A percentile compares a stretch with the other conserved stretches of the same genome.
Conservation (phyloP, 2,797 vertebrate genomes). For the Syncerus caffer region DNA sequence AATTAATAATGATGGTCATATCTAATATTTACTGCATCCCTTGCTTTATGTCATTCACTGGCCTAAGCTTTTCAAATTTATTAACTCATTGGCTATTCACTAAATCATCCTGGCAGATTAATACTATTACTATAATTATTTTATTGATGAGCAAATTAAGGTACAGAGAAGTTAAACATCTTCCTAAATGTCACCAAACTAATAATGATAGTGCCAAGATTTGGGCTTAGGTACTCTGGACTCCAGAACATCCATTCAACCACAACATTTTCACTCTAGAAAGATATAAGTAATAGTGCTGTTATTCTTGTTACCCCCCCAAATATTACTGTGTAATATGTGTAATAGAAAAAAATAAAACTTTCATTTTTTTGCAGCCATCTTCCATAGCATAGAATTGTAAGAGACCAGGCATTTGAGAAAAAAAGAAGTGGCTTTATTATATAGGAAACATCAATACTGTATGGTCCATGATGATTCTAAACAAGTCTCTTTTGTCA, state of each 20-base stretch:
- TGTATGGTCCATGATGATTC: background rate
- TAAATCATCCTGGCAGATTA: background rate
- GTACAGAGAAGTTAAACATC: background rate
- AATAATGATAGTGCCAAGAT: background rate
- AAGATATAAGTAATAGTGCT: background rate
- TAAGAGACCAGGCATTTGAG: background rate
- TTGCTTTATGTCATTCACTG: background rate
- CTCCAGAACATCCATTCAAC: background rate
- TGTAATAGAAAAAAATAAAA: background rate
- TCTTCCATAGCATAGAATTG: background rate
- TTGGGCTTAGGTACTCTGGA: background rate
- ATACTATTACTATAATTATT: background rate
- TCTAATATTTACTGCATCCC: background rate
- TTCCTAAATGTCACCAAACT: background rate
- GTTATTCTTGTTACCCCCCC: background rate
- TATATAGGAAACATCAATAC: background rate
- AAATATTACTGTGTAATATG: background rate
- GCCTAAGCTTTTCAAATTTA: background rate
- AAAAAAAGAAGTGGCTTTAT: background rate
- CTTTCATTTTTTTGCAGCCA: background rate
- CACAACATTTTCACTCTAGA: background rate
- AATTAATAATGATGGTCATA: background rate
- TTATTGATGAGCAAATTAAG: background rate
- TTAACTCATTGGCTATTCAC: background rate
- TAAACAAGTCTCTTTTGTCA: slow-evolving; percentile 33